phyloP scores from a whole-genome alignment of 2,797 vertebrate genomes.

The Perodicticus potto region DNA sequence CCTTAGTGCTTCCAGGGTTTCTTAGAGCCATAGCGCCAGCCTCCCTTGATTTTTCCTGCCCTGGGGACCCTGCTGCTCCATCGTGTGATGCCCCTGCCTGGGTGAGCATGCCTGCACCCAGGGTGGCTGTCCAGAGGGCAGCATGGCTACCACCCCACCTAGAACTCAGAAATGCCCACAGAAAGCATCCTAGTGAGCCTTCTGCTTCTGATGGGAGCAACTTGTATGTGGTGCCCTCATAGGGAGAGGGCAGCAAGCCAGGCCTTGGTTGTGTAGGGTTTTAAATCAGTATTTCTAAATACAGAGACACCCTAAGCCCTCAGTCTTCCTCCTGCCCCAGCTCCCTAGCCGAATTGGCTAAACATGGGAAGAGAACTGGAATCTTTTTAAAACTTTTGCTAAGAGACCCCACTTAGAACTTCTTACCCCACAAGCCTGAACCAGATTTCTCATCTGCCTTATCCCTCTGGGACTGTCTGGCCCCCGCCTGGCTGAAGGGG shows the following conservation, averaged over 20 bases:
- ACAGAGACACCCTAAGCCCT: neutral
- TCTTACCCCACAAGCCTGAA: neutral
- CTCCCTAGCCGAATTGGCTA: neutral
- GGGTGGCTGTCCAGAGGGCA: neutral
- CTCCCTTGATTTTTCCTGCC: neutral
- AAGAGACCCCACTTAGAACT: neutral
- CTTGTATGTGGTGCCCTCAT: neutral
- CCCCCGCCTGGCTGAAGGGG: neutral
- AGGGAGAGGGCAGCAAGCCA: neutral
- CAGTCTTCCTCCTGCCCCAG: fast-evolving
- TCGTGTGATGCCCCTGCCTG: neutral
- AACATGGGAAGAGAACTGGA: neutral
- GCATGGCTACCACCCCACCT: neutral
- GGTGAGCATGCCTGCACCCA: neutral
- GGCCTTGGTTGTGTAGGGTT: neutral
- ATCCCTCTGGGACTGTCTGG: neutral
- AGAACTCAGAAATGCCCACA: neutral
- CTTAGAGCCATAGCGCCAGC: neutral
- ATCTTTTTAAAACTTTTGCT: neutral
- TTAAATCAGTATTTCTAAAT: neutral
- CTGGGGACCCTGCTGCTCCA: neutral
- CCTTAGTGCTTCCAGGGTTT: neutral
- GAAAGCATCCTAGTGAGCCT: neutral
- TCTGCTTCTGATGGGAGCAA: neutral
- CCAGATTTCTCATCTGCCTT: neutral